These are phyloP conservation scores for Anoplophora glabripennis DNA, from an alignment of 1,140 invertebrate species.

Conservation along the genomic window DNA sequence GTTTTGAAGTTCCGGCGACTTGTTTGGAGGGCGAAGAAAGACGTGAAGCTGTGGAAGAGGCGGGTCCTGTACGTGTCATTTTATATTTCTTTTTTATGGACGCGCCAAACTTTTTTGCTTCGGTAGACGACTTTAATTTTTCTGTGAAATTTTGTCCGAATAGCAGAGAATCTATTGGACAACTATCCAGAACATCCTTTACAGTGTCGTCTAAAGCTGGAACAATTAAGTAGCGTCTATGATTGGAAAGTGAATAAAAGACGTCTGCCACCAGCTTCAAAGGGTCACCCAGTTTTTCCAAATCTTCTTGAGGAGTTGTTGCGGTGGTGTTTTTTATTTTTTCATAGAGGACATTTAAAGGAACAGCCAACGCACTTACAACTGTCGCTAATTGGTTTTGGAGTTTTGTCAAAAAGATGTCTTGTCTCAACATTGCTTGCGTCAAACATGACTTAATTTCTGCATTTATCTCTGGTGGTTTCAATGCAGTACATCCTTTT, in stretches of 20 bases:
- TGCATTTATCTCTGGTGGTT: not conserved
- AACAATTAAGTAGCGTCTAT: not conserved
- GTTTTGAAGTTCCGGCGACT: too few relatives aligned
- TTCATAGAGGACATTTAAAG: not conserved
- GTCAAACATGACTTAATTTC: not conserved
- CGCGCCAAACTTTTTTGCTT: not conserved
- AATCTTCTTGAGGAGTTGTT: not conserved
- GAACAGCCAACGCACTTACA: not conserved
- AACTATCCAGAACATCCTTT: not conserved
- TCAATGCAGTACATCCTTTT: not conserved
- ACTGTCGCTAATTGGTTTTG: not conserved
- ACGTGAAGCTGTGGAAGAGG: not conserved
- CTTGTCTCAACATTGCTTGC: not conserved
- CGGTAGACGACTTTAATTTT: conserved; percentile 4
- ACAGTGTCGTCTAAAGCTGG: not conserved
- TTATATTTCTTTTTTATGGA: not conserved
- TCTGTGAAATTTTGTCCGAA: conserved; percentile 7
- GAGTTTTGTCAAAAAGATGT: not conserved
- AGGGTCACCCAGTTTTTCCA: not conserved
- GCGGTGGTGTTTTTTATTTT: not conserved
- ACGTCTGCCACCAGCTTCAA: not conserved
- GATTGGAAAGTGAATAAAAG: not conserved
- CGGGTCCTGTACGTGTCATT: not conserved
- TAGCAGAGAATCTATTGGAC: too few relatives aligned
- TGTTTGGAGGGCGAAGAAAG: not conserved